These are phyloP conservation scores for Synanthedon vespiformis DNA, from an alignment of 2,888 invertebrate species.

Conservation along the genomic window DNA sequence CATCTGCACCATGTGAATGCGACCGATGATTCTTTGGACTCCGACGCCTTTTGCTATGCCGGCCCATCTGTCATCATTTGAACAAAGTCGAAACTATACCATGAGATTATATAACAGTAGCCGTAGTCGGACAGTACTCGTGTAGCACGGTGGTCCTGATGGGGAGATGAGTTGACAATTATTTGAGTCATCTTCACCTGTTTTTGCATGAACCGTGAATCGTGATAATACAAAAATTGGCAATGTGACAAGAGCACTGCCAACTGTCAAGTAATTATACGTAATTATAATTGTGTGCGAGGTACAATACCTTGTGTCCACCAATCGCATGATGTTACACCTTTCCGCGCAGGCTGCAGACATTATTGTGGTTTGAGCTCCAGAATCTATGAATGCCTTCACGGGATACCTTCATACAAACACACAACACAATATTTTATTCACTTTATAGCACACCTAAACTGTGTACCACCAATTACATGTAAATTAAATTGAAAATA, in stretches of 20 bases:
- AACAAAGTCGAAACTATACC: too few species aligned
- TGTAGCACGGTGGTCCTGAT: too few species aligned
- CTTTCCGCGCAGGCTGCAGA: constrained; percentile 94
- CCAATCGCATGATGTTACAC: constrained; percentile 90
- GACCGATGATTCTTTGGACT: constrained; percentile 93
- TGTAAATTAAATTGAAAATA: too few species aligned
- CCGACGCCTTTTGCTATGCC: constrained; percentile 98
- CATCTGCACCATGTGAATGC: constrained; percentile 97
- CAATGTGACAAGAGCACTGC: too few species aligned
- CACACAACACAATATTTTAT: not conserved
- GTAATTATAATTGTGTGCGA: too few species aligned
- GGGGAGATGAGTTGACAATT: not conserved
- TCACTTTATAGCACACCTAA: too few species aligned
- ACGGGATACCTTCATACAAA: constrained; percentile 76
- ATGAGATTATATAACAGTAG: too few species aligned
- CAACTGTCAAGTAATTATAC: too few species aligned
- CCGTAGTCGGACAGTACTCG: too few species aligned
- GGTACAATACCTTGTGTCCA: constrained; percentile 75
- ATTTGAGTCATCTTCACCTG: too few species aligned
- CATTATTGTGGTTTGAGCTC: constrained; percentile 98
- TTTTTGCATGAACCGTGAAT: not conserved
- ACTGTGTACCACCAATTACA: too few species aligned
- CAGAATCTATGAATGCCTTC: constrained; percentile 98
- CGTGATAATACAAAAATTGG: not conserved
- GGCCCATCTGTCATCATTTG: constrained; percentile 82